Base-by-base conservation (phyloP, 1,140 invertebrate species). In the Plutomurus gul region DNA sequence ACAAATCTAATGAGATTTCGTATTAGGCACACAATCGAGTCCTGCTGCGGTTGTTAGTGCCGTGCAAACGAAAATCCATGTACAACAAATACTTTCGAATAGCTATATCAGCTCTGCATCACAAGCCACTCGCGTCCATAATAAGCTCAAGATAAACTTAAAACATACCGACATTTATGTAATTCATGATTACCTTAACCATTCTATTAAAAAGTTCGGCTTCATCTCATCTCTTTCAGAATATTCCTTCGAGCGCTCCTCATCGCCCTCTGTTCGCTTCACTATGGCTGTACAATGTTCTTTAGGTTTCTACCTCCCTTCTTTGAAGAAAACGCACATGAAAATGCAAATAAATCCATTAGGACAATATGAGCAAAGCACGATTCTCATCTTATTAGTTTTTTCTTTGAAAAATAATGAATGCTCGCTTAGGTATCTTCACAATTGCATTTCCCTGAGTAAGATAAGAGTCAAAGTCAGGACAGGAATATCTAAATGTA, bases 291-390 rank as follows among this genome's bases (percentile, higher is more conserved):
- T 11, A 20, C 39, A 43, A n/a, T 33, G 56, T 65, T 27, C 51
- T 30, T 65, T 33, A 33, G 16, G 36, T 65, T 36, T 36, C 51
- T 65, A 65, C 56, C 56, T 65, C 27, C 56, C 56, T 65, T n/a
- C 56, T 56, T 25, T 71, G 33, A 71, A 27, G 37, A 46, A 46
- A 73, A 46, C 70, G 70, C 70, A 73, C 40, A 65, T 46, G 40
- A 75, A 75, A 75, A 76, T 76, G 75, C 75, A 76, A 76, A 76
- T 76, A 76, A 76, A 76, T 76, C 75, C 75, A 56, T 56, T 76
- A 76, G 30, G 49, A 51, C 75, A 56, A 76, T 56, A 51, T 76
- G 75, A 76, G 51, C 75, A 56, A 20, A 51, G 75, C 75, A 76
- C 75, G 75, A 76, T 76, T 76, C 75, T 76, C 75, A 56, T 72